Evolutionary conservation across 2,113 vertebrate species (phyloP).

Genomic region (Elachura formosa): DNA sequence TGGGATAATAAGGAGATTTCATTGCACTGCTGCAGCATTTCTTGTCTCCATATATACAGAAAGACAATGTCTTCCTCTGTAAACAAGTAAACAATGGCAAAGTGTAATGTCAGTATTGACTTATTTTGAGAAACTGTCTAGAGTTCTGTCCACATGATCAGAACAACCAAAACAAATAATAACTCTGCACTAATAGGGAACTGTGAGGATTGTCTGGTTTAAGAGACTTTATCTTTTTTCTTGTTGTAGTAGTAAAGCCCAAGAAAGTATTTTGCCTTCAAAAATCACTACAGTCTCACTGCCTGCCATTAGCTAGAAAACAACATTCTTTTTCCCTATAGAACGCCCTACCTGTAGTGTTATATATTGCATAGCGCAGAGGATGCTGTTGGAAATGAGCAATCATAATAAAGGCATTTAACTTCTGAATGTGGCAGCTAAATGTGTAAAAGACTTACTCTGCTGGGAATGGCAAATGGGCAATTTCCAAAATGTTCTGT

Average conservation of each 20-base stretch:
- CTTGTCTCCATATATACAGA: not conserved
- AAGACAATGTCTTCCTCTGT: not conserved
- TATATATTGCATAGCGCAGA: not conserved
- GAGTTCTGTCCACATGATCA: not conserved
- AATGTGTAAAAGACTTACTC: not conserved
- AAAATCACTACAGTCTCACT: not conserved
- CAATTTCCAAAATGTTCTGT: not conserved
- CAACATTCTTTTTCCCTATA: not conserved
- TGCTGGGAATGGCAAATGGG: not conserved
- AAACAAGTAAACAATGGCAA: not conserved
- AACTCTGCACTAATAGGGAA: not conserved
- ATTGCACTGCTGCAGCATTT: not conserved
- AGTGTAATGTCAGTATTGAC: not conserved
- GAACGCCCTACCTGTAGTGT: not conserved
- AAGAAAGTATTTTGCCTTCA: not conserved
- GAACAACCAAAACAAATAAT: not conserved
- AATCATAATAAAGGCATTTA: not conserved
- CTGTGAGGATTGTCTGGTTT: not conserved
- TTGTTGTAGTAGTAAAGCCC: not conserved
- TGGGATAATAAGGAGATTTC: not conserved
- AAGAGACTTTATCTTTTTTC: not conserved
- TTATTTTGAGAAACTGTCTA: not conserved
- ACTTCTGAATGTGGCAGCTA: slow-evolving; percentile 9
- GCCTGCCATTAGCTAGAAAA: not conserved
- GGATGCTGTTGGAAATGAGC: not conserved